Base-by-base conservation (phyloP, 2,888 invertebrate species). In the Morpho helenor region DNA sequence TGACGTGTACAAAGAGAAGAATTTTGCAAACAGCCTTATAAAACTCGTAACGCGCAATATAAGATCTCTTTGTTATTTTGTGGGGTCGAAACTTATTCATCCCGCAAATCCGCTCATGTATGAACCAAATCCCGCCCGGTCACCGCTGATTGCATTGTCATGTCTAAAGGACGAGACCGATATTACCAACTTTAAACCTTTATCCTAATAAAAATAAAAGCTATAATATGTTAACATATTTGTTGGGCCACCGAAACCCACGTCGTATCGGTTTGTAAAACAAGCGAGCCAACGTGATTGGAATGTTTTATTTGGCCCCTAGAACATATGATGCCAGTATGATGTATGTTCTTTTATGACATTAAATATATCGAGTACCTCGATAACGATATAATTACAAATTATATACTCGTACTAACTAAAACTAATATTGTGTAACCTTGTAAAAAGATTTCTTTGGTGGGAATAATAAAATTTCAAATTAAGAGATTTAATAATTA, bases 101-200 rank as follows among this genome's bases (percentile, higher is more conserved):
- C 89, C 88, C 78, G 82, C 82, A 90, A 89, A 89, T 88, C 90
- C 89, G 85, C 77, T 87, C 89, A 87, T 89, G 90, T 89, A 88
- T 85, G 88, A 88, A 82, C 79, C 83, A 89, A 90, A 89, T 88
- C 90, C 89, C 81, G 83, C 81, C 77, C 86, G 90, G 90, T 90
- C 90, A 89, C 85, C 89, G 88, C 83, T 89, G 89, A 90, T 89
- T 89, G 90, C 90, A 87, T 87, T 89, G 90, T 89, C 90, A 88
- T 89, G 87, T 88, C 84, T 82, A 80, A 78, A 76, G 78, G 79
- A 74, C 78, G 63, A 52, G 55, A 45, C 43, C 49, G 16, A 49
- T 43, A 22, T 55, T 56, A 56, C 31, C 61, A 49, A 82, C 68
- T 71, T 66, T 59, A 50, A 62, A 66, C 72, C 70, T 74, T 79